Conservation (phyloP, 2,888 invertebrate species). For the Melanargia galathea region DNA sequence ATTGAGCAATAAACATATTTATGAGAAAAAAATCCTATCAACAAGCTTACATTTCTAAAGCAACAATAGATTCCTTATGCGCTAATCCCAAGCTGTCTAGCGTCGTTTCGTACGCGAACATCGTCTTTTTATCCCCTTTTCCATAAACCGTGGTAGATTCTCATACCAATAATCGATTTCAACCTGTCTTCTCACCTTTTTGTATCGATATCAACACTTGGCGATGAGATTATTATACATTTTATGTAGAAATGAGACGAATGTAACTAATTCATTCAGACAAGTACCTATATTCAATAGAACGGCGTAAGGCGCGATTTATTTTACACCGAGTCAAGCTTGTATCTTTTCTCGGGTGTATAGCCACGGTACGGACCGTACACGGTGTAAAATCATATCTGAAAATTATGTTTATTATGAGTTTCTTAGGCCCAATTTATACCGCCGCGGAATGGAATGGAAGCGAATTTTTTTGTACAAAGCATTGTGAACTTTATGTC, state of each 20-base stretch:
- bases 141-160: conserved; percentile 12
- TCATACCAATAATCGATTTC: conserved; percentile 6
- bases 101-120: not conserved
- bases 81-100: conserved; percentile 5
- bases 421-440: too few relatives aligned
- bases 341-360: too few relatives aligned
- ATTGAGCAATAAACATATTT: conserved; percentile 1
- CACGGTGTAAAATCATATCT: too few relatives aligned
- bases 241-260: conserved; percentile 1
- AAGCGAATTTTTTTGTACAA: too few relatives aligned
- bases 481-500: too few relatives aligned
- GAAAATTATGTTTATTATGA: too few relatives aligned
- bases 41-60: conserved; percentile 3
- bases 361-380: too few relatives aligned
- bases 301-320: not conserved
- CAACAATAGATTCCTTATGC: not conserved
- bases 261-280: not conserved
- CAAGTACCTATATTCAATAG: not conserved
- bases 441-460: too few relatives aligned
- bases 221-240: conserved; percentile 1
- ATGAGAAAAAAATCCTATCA: conserved; percentile 1
- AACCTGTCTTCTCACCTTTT: conserved; percentile 9
- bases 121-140: not conserved
- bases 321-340: not conserved
- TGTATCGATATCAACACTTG: conserved; percentile 10